Percentiles rank a stretch among this genome's conserved stretches.
These are phyloP conservation scores for Drosophila niveifrons DNA, from an alignment of 2,888 invertebrate genomes.

Conservation along the genomic window DNA sequence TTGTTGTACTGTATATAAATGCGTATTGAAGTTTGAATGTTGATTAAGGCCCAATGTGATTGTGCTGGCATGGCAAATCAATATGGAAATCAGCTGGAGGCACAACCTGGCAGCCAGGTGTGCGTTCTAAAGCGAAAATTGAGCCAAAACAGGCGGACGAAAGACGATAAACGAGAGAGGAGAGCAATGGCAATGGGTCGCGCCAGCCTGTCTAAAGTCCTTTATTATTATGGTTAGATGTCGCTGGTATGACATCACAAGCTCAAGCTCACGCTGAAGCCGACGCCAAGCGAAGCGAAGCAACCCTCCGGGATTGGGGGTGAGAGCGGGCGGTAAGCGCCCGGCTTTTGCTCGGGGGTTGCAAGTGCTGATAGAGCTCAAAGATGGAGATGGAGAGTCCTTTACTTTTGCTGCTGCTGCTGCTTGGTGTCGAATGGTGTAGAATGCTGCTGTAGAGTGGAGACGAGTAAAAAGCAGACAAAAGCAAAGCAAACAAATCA, in stretches of 20 bases:
- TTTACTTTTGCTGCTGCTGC: slow-evolving; percentile 6
- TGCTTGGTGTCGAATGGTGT: slow-evolving; percentile 6
- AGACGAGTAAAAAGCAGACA: slow-evolving; percentile 37
- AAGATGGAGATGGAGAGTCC: slow-evolving; percentile 40
- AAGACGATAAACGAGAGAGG: no score
- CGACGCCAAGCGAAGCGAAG: slow-evolving; percentile 14
- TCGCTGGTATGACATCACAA: slow-evolving; percentile 72
- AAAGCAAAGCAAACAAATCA: slow-evolving; percentile 62
- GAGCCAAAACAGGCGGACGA: slow-evolving; percentile 20
- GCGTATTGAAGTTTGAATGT: slow-evolving; percentile 1
- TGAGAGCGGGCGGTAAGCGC: slow-evolving; percentile 23
- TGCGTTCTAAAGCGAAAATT: slow-evolving; percentile 33
- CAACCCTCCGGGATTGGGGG: slow-evolving; percentile 22
- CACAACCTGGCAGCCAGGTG: slow-evolving; percentile 37
- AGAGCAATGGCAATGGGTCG: slow-evolving; percentile 25
- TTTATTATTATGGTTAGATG: slow-evolving; percentile 63
- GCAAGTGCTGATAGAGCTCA: slow-evolving; percentile 42
- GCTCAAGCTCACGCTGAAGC: slow-evolving; percentile 49
- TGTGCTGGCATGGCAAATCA: slow-evolving; percentile 20
- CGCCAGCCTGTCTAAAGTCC: slow-evolving; percentile 70
- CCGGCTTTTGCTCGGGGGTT: slow-evolving; percentile 58
- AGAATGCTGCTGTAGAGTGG: slow-evolving; percentile 23
- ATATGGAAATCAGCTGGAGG: slow-evolving; percentile 26
- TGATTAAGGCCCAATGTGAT: slow-evolving; percentile 12
- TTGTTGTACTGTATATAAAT: slow-evolving; percentile 2